phyloP scores from a whole-genome alignment of 2,113 vertebrate species.

The Ceyx melanurus region DNA sequence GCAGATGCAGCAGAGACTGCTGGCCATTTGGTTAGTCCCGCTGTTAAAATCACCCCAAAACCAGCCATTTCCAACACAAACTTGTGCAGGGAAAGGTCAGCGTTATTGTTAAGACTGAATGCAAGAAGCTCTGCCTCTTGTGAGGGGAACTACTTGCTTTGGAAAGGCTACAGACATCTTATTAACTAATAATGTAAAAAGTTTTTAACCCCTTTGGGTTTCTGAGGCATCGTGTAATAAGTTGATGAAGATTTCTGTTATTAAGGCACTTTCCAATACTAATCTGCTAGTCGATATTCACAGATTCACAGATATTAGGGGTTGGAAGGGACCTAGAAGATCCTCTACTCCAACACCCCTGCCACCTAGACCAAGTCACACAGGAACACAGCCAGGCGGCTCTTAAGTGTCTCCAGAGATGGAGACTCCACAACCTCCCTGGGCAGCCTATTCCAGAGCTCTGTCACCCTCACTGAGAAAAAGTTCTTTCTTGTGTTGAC shows the following conservation, averaged over 20 bases:
- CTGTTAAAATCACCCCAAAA: background rate
- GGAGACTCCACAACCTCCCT: too few relatives aligned
- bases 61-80: background rate
- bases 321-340: too few relatives aligned
- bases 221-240: conserved; percentile 43
- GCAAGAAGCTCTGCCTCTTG: background rate
- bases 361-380: too few relatives aligned
- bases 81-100: background rate
- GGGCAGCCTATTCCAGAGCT: too few relatives aligned
- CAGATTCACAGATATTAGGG: too few relatives aligned
- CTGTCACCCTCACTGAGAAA: too few relatives aligned
- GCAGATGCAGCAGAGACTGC: background rate
- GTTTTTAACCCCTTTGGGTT: conserved; percentile 41
- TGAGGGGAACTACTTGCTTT: background rate
- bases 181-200: conserved; percentile 45
- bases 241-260: conserved; percentile 55
- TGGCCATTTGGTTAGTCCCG: background rate
- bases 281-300: conserved; percentile 48
- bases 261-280: conserved; percentile 53
- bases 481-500: too few relatives aligned
- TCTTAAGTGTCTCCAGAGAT: too few relatives aligned
- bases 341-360: too few relatives aligned
- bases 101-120: background rate
- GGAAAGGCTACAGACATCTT: background rate
- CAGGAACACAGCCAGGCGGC: too few relatives aligned